Percentiles rank a stretch among this genome's conserved stretches.
Evolutionary conservation across 2,797 vertebrate genomes (phyloP).

Genomic region (Melanotaenia pygmaea): DNA sequence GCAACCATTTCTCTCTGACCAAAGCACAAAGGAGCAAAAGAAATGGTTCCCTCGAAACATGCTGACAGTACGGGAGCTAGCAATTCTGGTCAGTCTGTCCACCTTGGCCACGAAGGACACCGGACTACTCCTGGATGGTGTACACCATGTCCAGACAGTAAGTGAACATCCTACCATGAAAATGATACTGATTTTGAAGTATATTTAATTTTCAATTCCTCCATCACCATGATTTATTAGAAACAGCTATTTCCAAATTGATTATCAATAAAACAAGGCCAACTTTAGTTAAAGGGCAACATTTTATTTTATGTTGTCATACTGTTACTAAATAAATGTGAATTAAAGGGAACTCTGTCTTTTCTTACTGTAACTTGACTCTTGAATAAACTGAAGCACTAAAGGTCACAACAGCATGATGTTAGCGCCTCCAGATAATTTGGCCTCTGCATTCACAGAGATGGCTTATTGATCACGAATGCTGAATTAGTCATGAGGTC

Average conservation of each 20-base stretch:
- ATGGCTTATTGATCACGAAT: conserved; percentile 13
- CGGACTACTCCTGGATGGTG: conserved; percentile 5
- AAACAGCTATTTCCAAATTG: neutral
- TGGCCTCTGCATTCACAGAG: conserved; percentile 22
- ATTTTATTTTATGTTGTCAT: too few relatives aligned
- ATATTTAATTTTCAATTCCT: neutral
- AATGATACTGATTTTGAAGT: neutral
- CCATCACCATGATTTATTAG: neutral
- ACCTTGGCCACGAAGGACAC: conserved; percentile 7
- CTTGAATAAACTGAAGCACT: conserved; percentile 4
- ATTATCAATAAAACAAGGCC: neutral
- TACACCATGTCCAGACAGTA: conserved; percentile 26
- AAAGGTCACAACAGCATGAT: conserved; percentile 1
- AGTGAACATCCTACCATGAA: conserved; percentile 6
- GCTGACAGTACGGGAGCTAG: conserved; percentile 36
- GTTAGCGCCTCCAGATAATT: conserved; percentile 19
- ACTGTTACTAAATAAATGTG: too few relatives aligned
- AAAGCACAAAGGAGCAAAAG: conserved; percentile 12
- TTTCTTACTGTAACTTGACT: conserved; percentile 4
- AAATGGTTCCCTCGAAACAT: conserved; percentile 24
- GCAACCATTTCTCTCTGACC: neutral
- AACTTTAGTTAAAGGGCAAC: too few relatives aligned
- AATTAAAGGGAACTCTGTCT: too few relatives aligned
- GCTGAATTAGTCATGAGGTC: conserved; percentile 62
- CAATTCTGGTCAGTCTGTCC: conserved; percentile 5